Evolutionary conservation across 2,888 invertebrate species (phyloP).

Genomic region (Chamaedrilus cognettii): DNA sequence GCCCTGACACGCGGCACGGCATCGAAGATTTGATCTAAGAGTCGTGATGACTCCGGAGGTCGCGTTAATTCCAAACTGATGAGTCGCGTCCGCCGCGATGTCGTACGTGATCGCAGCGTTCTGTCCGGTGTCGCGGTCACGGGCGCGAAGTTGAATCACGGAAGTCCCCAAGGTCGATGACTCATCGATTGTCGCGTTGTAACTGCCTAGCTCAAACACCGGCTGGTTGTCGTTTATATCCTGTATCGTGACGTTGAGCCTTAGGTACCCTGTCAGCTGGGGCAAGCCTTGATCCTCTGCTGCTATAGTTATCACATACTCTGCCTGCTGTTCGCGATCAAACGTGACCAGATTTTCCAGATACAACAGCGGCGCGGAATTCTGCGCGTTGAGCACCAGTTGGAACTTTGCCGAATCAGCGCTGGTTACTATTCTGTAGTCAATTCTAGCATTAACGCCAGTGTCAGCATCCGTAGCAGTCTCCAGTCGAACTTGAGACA

Average conservation of each 20-base stretch:
- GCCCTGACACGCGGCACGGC: background rate
- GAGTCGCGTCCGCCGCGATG: constrained; percentile 55
- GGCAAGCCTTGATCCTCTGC: constrained; percentile 72
- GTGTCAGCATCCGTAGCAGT: background rate
- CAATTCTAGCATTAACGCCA: constrained; percentile 58
- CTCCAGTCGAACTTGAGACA: background rate
- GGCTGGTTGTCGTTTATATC: constrained; percentile 96
- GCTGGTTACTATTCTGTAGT: constrained; percentile 88
- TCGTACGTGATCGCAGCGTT: constrained; percentile 36
- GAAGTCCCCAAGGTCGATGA: constrained; percentile 23
- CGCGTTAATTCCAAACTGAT: constrained; percentile 72
- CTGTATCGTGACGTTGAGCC: constrained; percentile 67
- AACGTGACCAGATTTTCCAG: constrained; percentile 88
- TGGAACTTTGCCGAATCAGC: constrained; percentile 88
- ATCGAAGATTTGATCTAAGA: background rate
- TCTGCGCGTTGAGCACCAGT: constrained; percentile 69
- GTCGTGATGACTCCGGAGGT: background rate
- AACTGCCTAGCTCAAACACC: constrained; percentile 88
- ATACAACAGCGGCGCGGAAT: constrained; percentile 65
- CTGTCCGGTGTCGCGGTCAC: constrained; percentile 30
- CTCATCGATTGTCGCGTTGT: constrained; percentile 80
- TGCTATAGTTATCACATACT: constrained; percentile 81
- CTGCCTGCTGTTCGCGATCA: constrained; percentile 85
- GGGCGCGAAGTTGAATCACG: constrained; percentile 30
- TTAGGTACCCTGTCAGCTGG: constrained; percentile 42